A percentile compares a stretch with the other conserved stretches of the same genome.
phyloP scores from a whole-genome alignment of 2,888 invertebrate genomes.

The Leucoptera coffeella region DNA sequence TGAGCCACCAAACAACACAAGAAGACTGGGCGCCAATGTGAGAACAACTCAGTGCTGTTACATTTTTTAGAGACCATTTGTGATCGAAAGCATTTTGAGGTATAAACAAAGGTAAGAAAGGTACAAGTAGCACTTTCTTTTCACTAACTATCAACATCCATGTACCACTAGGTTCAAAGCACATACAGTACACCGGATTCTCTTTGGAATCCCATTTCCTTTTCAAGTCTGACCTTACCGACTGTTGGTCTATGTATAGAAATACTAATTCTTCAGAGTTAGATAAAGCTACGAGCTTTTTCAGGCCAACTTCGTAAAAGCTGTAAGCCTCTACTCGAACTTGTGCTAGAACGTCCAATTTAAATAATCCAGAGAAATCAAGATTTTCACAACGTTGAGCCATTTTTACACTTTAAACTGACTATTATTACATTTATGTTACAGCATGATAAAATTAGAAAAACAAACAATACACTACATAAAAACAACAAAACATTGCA shows the following conservation, averaged over 20 bases:
- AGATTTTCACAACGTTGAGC: constrained; percentile 23
- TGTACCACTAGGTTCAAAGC: constrained; percentile 78
- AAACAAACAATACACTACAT: no score
- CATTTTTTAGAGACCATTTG: constrained; percentile 42
- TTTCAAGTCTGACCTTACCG: constrained; percentile 26
- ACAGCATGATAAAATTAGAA: no score
- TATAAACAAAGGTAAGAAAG: constrained; percentile 36
- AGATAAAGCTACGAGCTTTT: constrained; percentile 37
- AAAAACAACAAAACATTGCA: no score
- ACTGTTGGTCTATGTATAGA: constrained; percentile 27
- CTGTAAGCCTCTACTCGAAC: constrained; percentile 28
- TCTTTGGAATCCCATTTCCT: constrained; percentile 44
- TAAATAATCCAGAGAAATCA: constrained; percentile 42
- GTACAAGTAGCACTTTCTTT: constrained; percentile 40
- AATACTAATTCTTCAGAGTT: constrained; percentile 34
- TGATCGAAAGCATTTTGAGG: constrained; percentile 36
- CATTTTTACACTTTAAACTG: no score
- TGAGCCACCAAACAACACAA: constrained; percentile 72
- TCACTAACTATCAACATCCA: constrained; percentile 64
- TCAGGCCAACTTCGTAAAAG: constrained; percentile 41
- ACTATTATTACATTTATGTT: no score
- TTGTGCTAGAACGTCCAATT: constrained; percentile 36
- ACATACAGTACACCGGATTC: constrained; percentile 60
- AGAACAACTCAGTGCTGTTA: constrained; percentile 37
- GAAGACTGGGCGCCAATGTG: constrained; percentile 29